A percentile compares a stretch with the other conserved stretches of the same genome.
Conservation (phyloP, 2,113 vertebrate genomes). For the Ia io region DNA sequence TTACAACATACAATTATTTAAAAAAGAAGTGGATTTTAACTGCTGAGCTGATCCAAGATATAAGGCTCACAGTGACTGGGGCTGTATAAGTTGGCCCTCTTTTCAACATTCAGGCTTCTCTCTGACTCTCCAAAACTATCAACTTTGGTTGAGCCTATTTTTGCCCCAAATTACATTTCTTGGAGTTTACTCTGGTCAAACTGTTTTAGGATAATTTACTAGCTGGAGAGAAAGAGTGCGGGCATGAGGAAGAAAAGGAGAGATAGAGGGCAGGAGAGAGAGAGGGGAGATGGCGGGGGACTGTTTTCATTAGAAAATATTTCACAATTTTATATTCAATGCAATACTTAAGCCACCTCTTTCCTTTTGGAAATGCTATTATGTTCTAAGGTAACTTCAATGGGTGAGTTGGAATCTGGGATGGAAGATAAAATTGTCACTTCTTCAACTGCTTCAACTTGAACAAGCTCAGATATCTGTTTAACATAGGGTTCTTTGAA, state of each 20-base stretch:
- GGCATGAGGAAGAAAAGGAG: neutral
- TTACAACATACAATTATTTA: constrained; percentile 40
- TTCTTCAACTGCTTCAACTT: neutral
- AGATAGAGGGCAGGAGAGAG: neutral
- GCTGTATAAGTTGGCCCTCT: constrained; percentile 28
- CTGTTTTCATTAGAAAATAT: neutral
- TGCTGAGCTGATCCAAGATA: constrained; percentile 47
- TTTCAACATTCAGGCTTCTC: constrained; percentile 40
- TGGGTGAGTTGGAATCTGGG: neutral
- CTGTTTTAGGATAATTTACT: constrained; percentile 60
- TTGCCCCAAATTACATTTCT: constrained; percentile 45
- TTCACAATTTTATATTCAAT: neutral
- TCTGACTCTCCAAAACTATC: constrained; percentile 45
- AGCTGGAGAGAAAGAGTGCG: neutral
- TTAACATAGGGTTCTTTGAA: neutral
- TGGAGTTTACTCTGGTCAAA: constrained; percentile 46
- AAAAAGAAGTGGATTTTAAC: constrained; percentile 42
- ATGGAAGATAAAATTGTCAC: neutral
- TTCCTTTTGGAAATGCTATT: neutral
- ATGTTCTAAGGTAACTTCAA: neutral
- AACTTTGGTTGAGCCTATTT: constrained; percentile 31
- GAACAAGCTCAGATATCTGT: neutral
- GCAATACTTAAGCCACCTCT: neutral
- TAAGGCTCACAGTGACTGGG: neutral
- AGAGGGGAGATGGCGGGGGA: neutral